phyloP scores from a whole-genome alignment of 1,140 invertebrate genomes.

The Xylocopa sonorina region DNA sequence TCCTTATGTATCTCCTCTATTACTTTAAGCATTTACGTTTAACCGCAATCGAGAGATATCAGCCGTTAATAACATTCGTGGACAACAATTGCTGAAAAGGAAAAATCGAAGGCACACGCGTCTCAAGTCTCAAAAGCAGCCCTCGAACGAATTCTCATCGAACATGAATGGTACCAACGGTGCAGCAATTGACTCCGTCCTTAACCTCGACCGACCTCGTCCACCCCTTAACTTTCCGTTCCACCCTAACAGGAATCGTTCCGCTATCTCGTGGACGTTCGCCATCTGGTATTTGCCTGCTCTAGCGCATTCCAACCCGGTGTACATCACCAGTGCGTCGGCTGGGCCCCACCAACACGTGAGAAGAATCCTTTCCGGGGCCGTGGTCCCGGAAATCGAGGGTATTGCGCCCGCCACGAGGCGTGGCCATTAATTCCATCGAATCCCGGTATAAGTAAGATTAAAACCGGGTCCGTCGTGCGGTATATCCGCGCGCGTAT shows the following conservation, averaged over 20 bases:
- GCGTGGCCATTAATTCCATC: slow-evolving; percentile 68
- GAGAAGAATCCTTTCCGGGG: slow-evolving; percentile 64
- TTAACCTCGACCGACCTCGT: slow-evolving; percentile 44
- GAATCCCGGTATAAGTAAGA: slow-evolving; percentile 66
- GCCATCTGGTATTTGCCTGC: slow-evolving; percentile 56
- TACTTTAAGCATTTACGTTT: too few species aligned
- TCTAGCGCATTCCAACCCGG: slow-evolving; percentile 52
- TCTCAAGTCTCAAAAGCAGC: neutral
- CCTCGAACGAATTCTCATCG: neutral
- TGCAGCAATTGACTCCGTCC: slow-evolving; percentile 48
- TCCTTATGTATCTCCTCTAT: too few species aligned
- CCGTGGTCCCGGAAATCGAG: slow-evolving; percentile 67
- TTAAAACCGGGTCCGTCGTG: slow-evolving; percentile 55
- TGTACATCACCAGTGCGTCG: slow-evolving; percentile 62
- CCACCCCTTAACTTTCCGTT: neutral
- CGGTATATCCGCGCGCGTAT: slow-evolving; percentile 34
- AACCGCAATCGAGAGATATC: too few species aligned
- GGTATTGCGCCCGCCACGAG: slow-evolving; percentile 48
- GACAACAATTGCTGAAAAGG: too few species aligned
- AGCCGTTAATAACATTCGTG: too few species aligned
- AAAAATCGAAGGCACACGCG: too few species aligned
- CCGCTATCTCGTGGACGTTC: slow-evolving; percentile 10
- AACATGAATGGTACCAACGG: slow-evolving; percentile 37
- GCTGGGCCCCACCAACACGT: slow-evolving; percentile 44
- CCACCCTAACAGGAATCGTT: slow-evolving; percentile 27